Conservation (phyloP, 2,113 vertebrate species). For the Himantopus leucocephalus region DNA sequence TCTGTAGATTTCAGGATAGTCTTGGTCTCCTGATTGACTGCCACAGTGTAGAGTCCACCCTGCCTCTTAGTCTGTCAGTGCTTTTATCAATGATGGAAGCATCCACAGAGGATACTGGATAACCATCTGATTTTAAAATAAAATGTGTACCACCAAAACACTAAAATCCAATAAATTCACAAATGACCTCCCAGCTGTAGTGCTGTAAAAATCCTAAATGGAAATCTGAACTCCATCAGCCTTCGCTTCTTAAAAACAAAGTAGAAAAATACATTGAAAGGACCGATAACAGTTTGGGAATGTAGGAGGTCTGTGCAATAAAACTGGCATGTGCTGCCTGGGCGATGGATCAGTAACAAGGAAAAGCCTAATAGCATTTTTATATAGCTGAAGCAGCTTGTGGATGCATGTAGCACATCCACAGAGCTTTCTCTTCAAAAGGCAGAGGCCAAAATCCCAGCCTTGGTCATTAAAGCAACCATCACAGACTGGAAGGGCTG, state of each 20-base stretch:
- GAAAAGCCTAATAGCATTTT: not conserved
- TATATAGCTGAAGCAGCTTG: not conserved
- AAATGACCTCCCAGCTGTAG: not conserved
- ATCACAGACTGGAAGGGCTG: not conserved
- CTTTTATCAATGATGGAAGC: not conserved
- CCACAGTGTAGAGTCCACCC: not conserved
- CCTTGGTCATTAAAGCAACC: not conserved
- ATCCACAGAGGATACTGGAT: not conserved
- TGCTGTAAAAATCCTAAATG: not conserved
- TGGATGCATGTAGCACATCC: not conserved
- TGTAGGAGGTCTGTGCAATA: not conserved
- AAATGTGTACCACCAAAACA: not conserved
- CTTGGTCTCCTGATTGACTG: not conserved
- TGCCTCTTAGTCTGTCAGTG: not conserved
- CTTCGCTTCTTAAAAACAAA: not conserved
- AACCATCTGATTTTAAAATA: not conserved
- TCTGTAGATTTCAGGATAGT: not conserved
- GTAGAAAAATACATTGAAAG: not conserved
- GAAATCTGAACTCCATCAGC: not conserved
- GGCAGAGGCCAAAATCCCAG: not conserved
- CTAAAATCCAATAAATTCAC: conserved; percentile 1
- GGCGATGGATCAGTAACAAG: not conserved
- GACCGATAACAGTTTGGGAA: not conserved
- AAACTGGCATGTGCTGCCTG: not conserved
- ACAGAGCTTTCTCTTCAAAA: not conserved